These are phyloP conservation scores for Archegozetes longisetosus DNA, from an alignment of 1,140 invertebrate species.

Conservation along the genomic window DNA sequence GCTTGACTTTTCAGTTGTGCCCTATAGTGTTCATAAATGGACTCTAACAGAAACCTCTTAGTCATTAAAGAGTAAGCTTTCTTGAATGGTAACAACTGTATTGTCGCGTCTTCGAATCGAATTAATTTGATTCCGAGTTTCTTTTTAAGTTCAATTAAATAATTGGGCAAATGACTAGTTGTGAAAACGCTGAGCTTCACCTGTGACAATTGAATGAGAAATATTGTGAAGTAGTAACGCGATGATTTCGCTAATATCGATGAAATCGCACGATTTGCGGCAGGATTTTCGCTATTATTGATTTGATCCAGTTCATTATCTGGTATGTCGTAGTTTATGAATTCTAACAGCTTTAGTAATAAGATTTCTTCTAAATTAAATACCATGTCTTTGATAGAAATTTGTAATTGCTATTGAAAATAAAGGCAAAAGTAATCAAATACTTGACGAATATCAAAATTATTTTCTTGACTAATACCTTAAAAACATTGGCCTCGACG, in stretches of 20 bases:
- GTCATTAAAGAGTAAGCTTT: constrained; percentile 28
- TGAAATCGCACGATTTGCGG: background rate
- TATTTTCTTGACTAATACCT: constrained; percentile 31
- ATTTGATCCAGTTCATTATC: constrained; percentile 28
- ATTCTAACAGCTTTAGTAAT: constrained; percentile 63
- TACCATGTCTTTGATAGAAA: constrained; percentile 63
- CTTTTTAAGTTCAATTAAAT: constrained; percentile 62
- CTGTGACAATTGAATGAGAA: constrained; percentile 22
- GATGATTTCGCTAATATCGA: constrained; percentile 8
- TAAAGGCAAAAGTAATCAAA: constrained; percentile 24
- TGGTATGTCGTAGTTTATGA: constrained; percentile 33
- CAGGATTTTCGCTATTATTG: background rate
- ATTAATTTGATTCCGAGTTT: constrained; percentile 72
- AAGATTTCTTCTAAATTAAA: constrained; percentile 72
- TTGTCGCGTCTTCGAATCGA: constrained; percentile 87
- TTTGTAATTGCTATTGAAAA: constrained; percentile 49
- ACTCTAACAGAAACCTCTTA: constrained; percentile 22
- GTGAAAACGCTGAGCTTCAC: constrained; percentile 72
- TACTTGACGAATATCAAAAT: constrained; percentile 13
- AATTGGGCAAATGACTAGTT: constrained; percentile 53
- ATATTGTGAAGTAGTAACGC: constrained; percentile 18
- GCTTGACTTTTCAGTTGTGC: constrained; percentile 83
- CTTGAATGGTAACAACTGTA: constrained; percentile 46
- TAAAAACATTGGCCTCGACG: constrained; percentile 55
- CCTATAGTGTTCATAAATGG: constrained; percentile 15